Evolutionary conservation across 1,140 invertebrate species (phyloP).

Genomic region (Rhopalosiphum padi): DNA sequence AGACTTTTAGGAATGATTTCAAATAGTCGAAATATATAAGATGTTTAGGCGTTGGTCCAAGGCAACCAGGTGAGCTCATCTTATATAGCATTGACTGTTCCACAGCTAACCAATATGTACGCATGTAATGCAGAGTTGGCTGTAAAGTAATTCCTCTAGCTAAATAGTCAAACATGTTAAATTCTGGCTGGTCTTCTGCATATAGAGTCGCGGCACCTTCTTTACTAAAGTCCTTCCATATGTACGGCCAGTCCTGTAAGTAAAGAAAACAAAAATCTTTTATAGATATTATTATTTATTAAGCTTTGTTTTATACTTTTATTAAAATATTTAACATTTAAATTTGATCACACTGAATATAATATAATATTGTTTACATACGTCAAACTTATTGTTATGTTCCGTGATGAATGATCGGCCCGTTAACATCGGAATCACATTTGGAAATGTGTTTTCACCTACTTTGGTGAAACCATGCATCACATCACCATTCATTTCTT

Average conservation of each 20-base stretch:
- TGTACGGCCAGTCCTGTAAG: slow-evolving; percentile 74
- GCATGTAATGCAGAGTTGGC: slow-evolving; percentile 66
- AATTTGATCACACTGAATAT: neutral
- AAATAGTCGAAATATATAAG: slow-evolving; percentile 68
- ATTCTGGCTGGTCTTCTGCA: slow-evolving; percentile 64
- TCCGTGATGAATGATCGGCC: slow-evolving; percentile 59
- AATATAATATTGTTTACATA: slow-evolving; percentile 60
- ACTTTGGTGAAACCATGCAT: slow-evolving; percentile 65
- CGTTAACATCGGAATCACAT: slow-evolving; percentile 64
- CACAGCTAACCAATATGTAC: slow-evolving; percentile 63
- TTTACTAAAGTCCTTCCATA: slow-evolving; percentile 79
- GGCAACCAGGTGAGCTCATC: slow-evolving; percentile 63
- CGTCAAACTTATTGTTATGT: slow-evolving; percentile 48
- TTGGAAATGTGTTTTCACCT: slow-evolving; percentile 66
- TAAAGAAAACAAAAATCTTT: slow-evolving; percentile 61
- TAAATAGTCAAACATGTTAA: slow-evolving; percentile 65
- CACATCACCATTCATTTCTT: slow-evolving; percentile 63
- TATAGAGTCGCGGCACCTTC: slow-evolving; percentile 70
- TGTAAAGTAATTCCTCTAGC: slow-evolving; percentile 63
- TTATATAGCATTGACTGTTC: slow-evolving; percentile 61
- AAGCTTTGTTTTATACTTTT: neutral
- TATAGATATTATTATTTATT: neutral
- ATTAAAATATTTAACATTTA: neutral
- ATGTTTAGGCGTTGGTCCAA: slow-evolving; percentile 66
- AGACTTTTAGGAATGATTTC: slow-evolving; percentile 64